Conservation (phyloP, 1,140 invertebrate species). For the Plectrocnemia conspersa region DNA sequence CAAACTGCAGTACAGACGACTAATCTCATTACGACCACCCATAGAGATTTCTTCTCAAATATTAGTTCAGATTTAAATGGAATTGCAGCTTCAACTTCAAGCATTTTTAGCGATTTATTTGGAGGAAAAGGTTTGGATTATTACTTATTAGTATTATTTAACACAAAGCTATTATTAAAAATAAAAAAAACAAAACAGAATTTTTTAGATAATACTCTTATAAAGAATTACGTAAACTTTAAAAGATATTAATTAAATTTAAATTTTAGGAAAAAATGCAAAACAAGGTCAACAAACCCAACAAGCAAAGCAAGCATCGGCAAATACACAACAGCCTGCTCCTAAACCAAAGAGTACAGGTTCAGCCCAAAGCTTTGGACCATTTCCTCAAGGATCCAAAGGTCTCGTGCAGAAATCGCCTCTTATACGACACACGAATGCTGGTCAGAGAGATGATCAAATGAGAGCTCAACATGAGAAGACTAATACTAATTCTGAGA, state of each 20-base stretch:
- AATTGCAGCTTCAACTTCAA: constrained; percentile 82
- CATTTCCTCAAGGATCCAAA: constrained; percentile 73
- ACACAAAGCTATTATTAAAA: no score
- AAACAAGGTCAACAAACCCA: constrained; percentile 33
- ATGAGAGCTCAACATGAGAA: constrained; percentile 62
- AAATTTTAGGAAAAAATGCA: constrained; percentile 29
- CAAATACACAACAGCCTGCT: constrained; percentile 39
- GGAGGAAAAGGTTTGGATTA: constrained; percentile 56
- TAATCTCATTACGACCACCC: constrained; percentile 45
- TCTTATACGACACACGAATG: constrained; percentile 78
- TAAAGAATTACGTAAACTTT: constrained; percentile 21
- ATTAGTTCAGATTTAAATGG: constrained; percentile 86
- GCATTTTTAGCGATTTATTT: constrained; percentile 88
- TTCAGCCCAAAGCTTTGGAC: constrained; percentile 58
- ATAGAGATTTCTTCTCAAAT: constrained; percentile 81
- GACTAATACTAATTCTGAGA: constrained; percentile 73
- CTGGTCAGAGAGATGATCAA: constrained; percentile 60
- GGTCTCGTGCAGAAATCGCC: constrained; percentile 85
- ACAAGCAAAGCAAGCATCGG: constrained; percentile 35
- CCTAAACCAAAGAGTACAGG: constrained; percentile 55
- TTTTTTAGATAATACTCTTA: no score
- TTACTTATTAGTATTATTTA: not conserved
- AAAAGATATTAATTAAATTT: constrained; percentile 1
- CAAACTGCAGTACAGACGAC: constrained; percentile 47
- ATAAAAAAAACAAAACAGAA: no score